Percentiles rank a stretch among this genome's conserved stretches.
phyloP scores from a whole-genome alignment of 2,797 vertebrate genomes.

The Helostoma temminkii region DNA sequence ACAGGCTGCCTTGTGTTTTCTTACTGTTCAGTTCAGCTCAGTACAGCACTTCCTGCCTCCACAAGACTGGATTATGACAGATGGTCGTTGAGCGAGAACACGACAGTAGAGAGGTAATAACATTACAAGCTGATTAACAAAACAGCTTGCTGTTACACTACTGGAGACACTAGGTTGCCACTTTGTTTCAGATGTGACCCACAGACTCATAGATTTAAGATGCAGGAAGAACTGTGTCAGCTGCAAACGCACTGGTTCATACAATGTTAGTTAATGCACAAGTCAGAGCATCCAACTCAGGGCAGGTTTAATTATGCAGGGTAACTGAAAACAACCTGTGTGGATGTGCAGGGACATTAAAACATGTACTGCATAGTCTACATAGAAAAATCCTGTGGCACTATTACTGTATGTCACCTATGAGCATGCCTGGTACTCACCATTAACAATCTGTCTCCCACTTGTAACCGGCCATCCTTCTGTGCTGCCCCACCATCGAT shows the following conservation, averaged over 20 bases:
- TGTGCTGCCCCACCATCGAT: conserved; percentile 97
- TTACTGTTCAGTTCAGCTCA: conserved; percentile 27
- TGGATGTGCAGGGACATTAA: not conserved
- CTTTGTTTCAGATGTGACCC: not conserved
- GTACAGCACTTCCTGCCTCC: conserved; percentile 29
- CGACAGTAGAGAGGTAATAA: conserved; percentile 66
- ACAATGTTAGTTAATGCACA: conserved; percentile 5
- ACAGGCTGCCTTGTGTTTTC: conserved; percentile 21
- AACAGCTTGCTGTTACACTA: conserved; percentile 7
- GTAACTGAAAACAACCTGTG: not conserved
- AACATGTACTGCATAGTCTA: not conserved
- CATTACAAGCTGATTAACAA: conserved; percentile 69
- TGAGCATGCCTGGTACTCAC: conserved; percentile 75
- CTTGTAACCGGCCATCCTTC: conserved; percentile 92
- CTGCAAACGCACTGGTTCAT: not conserved
- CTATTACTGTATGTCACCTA: too few relatives aligned
- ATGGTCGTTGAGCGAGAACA: conserved; percentile 60
- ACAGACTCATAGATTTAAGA: conserved; percentile 13
- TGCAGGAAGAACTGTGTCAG: not conserved
- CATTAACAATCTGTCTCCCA: conserved; percentile 96
- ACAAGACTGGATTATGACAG: conserved; percentile 71
- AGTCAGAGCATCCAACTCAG: not conserved
- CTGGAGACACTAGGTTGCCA: not conserved
- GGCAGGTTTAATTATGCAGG: not conserved
- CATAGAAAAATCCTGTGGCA: too few relatives aligned